These are phyloP conservation scores for Megaceryle maxima DNA, from an alignment of 2,113 vertebrate species.

Conservation along the genomic window DNA sequence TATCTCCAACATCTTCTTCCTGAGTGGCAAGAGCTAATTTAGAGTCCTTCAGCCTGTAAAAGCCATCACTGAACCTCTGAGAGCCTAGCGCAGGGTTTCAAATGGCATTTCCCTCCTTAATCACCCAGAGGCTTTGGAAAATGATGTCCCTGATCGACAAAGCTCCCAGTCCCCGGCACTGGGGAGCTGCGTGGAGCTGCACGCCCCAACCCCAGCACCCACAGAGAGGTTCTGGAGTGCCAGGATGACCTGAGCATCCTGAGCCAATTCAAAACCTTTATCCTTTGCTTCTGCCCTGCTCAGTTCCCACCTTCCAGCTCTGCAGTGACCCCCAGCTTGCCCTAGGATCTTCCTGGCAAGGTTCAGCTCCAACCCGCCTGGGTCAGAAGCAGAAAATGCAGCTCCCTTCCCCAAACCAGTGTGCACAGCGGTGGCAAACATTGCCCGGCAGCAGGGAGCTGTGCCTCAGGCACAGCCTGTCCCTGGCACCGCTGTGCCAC, in stretches of 20 bases:
- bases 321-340: neutral
- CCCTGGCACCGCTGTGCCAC: neutral
- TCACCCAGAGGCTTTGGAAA: neutral
- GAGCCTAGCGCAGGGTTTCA: neutral
- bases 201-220: neutral
- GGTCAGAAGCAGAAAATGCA: neutral
- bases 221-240: neutral
- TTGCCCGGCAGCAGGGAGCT: neutral
- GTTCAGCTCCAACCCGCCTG: neutral
- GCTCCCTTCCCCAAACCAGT: neutral
- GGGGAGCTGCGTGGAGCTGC: neutral
- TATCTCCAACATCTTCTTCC: neutral
- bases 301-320: neutral
- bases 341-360: neutral
- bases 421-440: neutral
- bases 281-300: neutral
- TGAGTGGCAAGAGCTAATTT: neutral
- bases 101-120: neutral
- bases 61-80: neutral
- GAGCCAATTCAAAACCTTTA: accelerated
- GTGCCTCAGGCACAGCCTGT: neutral
- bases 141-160: neutral
- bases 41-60: neutral
- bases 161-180: accelerated
- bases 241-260: neutral